phyloP scores from a whole-genome alignment of 2,113 vertebrate species.

The Elgaria multicarinata region DNA sequence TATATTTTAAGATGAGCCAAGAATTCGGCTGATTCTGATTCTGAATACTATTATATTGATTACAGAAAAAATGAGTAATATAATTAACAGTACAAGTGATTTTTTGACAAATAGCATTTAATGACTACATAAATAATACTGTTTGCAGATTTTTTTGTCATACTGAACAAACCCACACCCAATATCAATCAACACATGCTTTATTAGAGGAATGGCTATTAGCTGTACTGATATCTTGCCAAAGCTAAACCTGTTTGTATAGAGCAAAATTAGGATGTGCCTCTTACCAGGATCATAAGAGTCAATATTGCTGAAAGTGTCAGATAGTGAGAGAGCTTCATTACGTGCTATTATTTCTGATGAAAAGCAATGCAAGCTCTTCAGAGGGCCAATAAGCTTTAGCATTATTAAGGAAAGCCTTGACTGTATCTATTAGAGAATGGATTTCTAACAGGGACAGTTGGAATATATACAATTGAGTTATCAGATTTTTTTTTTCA shows the following conservation, averaged over 20 bases:
- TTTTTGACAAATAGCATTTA: background rate
- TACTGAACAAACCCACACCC: background rate
- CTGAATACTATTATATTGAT: background rate
- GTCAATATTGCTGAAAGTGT: background rate
- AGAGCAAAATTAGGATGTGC: slow-evolving; percentile 26
- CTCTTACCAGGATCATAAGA: background rate
- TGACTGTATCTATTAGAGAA: slow-evolving; percentile 28
- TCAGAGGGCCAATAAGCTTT: slow-evolving; percentile 16
- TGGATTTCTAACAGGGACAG: slow-evolving; percentile 17
- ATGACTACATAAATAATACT: background rate
- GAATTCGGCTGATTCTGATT: background rate
- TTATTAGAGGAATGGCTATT: slow-evolving; percentile 12
- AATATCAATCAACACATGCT: background rate
- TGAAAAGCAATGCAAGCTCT: slow-evolving; percentile 12
- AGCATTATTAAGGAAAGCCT: slow-evolving; percentile 12
- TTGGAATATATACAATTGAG: slow-evolving; percentile 30
- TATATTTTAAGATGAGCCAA: background rate
- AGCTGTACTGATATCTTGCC: background rate
- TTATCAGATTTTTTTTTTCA: slow-evolving; percentile 38
- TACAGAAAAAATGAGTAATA: no score
- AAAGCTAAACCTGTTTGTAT: background rate
- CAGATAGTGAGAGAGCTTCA: slow-evolving; percentile 6
- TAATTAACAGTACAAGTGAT: background rate
- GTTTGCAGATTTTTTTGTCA: background rate
- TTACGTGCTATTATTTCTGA: slow-evolving; percentile 8